A percentile compares a stretch with the other conserved stretches of the same genome.
phyloP scores from a whole-genome alignment of 2,797 vertebrate genomes.

The Phrynocephalus forsythii region DNA sequence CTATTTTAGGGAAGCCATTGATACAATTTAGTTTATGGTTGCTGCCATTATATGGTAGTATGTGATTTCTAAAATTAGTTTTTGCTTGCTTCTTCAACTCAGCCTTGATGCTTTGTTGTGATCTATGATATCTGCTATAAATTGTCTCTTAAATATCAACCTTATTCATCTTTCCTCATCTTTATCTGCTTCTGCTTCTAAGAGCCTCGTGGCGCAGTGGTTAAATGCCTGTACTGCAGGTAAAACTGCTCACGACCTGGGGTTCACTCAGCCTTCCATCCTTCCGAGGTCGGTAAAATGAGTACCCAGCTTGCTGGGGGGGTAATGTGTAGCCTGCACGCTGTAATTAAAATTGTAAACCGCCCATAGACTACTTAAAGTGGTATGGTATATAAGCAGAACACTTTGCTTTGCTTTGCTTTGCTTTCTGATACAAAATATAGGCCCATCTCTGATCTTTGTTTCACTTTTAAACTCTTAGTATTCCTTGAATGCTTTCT shows the following conservation, averaged over 20 bases:
- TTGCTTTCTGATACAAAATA: slow-evolving; percentile 25
- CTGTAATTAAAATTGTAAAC: too few relatives aligned
- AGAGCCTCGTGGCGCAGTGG: too few relatives aligned
- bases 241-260: background rate
- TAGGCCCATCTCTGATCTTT: slow-evolving; percentile 5
- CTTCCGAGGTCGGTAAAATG: too few relatives aligned
- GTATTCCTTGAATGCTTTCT: background rate
- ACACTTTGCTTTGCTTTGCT: too few relatives aligned
- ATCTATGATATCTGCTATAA: background rate
- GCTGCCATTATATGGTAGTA: background rate
- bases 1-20: background rate
- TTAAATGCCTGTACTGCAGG: too few relatives aligned
- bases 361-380: too few relatives aligned
- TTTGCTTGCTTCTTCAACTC: background rate
- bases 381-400: too few relatives aligned
- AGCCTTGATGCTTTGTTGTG: background rate
- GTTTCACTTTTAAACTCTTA: background rate
- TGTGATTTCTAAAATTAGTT: background rate
- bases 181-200: slow-evolving; percentile 22
- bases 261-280: too few relatives aligned
- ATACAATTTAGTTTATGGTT: background rate
- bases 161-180: slow-evolving; percentile 26
- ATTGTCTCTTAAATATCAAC: slow-evolving; percentile 32
- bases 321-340: too few relatives aligned
- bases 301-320: too few relatives aligned